phyloP scores from a whole-genome alignment of 2,797 vertebrate genomes.

The Amniataba percoides region DNA sequence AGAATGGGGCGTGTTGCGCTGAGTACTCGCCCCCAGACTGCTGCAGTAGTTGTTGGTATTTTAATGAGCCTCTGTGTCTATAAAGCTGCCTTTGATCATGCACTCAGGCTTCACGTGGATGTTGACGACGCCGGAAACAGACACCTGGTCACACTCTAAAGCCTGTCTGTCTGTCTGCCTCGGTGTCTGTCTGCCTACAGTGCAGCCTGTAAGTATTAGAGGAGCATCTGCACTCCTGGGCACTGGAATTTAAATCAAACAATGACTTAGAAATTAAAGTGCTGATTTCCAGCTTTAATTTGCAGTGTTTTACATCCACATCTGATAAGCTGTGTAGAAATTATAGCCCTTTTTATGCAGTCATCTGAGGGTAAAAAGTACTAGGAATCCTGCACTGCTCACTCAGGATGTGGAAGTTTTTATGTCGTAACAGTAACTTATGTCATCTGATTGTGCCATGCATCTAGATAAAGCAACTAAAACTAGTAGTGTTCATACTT shows the following conservation, averaged over 20 bases:
- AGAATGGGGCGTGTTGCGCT: slow-evolving; percentile 55
- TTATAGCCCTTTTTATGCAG: not conserved
- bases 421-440: not conserved
- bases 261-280: slow-evolving; percentile 9
- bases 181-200: slow-evolving; percentile 30
- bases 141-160: slow-evolving; percentile 74
- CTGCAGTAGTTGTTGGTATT: slow-evolving; percentile 83
- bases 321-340: slow-evolving; percentile 13
- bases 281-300: slow-evolving; percentile 26
- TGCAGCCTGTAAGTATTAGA: slow-evolving; percentile 13
- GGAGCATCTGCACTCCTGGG: slow-evolving; percentile 2
- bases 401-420: not conserved
- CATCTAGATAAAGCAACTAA: not conserved
- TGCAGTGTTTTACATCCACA: slow-evolving; percentile 18
- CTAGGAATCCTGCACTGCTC: not conserved
- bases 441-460: not conserved
- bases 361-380: not conserved
- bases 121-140: slow-evolving; percentile 69
- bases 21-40: slow-evolving; percentile 69
- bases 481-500: not conserved
- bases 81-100: slow-evolving; percentile 84
- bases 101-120: slow-evolving; percentile 69
- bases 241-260: slow-evolving; percentile 16
- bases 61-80: slow-evolving; percentile 81
- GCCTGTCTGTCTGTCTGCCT: slow-evolving; percentile 57